These are phyloP conservation scores for Ciconia stormi DNA, from an alignment of 2,113 vertebrate species.

Conservation along the genomic window DNA sequence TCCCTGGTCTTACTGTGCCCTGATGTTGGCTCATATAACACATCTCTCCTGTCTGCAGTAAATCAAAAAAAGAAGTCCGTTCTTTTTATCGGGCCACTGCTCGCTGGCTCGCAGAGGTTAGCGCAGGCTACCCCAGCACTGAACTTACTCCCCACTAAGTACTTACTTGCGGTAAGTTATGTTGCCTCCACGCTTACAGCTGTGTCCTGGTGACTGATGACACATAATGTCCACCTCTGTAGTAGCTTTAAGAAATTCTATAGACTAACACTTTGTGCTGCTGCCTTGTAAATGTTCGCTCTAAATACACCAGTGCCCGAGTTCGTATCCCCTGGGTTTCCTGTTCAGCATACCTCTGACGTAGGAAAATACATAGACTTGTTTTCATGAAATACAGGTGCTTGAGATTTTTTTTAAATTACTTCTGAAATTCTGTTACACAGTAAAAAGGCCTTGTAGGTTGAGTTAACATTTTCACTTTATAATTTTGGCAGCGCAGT, in stretches of 20 bases:
- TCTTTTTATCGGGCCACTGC: background rate
- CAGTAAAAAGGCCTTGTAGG: background rate
- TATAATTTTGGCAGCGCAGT: background rate
- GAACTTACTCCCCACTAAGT: background rate
- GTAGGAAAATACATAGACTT: background rate
- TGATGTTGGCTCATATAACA: background rate
- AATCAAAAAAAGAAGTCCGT: background rate
- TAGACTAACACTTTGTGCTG: background rate
- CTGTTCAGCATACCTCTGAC: background rate
- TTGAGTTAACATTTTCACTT: conserved; percentile 26
- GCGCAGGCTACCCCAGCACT: background rate
- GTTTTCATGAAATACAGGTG: background rate
- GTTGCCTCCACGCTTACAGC: background rate
- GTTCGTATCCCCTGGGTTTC: background rate
- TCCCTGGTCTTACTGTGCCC: background rate
- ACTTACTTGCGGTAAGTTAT: background rate
- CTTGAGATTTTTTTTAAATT: background rate
- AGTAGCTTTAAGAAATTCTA: background rate
- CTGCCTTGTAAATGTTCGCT: background rate
- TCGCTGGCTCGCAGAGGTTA: background rate
- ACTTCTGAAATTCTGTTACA: background rate
- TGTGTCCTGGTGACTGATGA: background rate
- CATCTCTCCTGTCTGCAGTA: background rate
- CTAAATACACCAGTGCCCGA: background rate
- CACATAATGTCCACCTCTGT: background rate